Evolutionary conservation across 2,888 invertebrate genomes (phyloP).

Genomic region (Plagodis dolabraria): DNA sequence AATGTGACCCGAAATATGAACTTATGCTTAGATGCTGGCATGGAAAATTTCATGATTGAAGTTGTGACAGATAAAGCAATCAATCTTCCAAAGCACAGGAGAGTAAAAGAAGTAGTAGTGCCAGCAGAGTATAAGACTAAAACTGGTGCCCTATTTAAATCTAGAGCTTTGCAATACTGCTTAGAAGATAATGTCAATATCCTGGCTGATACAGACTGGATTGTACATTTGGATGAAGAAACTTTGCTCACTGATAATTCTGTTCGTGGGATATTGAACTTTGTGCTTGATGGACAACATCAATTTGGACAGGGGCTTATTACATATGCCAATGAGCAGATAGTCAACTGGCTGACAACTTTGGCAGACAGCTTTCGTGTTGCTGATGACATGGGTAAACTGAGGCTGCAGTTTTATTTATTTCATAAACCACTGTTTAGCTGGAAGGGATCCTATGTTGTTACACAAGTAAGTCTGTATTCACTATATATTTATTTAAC

Average conservation of each 20-base stretch:
- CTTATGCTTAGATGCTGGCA: slow-evolving; percentile 93
- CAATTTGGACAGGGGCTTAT: slow-evolving; percentile 98
- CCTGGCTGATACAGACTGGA: slow-evolving; percentile 95
- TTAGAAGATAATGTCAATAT: slow-evolving; percentile 95
- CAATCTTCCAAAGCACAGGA: slow-evolving; percentile 90
- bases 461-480: slow-evolving; percentile 90
- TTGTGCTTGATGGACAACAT: slow-evolving; percentile 96
- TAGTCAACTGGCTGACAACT: slow-evolving; percentile 98
- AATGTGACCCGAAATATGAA: slow-evolving; percentile 95
- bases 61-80: slow-evolving; percentile 97
- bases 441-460: slow-evolving; percentile 99
- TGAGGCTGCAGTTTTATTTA: slow-evolving; percentile 95
- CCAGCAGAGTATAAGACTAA: slow-evolving; percentile 94
- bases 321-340: slow-evolving; percentile 97
- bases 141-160: slow-evolving; percentile 96
- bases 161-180: slow-evolving; percentile 97
- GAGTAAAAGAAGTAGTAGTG: slow-evolving; percentile 95
- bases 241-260: slow-evolving; percentile 97
- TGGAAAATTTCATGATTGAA: slow-evolving; percentile 98
- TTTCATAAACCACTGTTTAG: slow-evolving; percentile 98
- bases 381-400: slow-evolving; percentile 98
- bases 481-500: no score
- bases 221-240: slow-evolving; percentile 99
- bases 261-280: slow-evolving; percentile 95
- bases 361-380: slow-evolving; percentile 98